A percentile compares a stretch with the other conserved stretches of the same genome.
These are phyloP conservation scores for Brenthis daphne DNA, from an alignment of 2,888 invertebrate genomes.

Conservation along the genomic window DNA sequence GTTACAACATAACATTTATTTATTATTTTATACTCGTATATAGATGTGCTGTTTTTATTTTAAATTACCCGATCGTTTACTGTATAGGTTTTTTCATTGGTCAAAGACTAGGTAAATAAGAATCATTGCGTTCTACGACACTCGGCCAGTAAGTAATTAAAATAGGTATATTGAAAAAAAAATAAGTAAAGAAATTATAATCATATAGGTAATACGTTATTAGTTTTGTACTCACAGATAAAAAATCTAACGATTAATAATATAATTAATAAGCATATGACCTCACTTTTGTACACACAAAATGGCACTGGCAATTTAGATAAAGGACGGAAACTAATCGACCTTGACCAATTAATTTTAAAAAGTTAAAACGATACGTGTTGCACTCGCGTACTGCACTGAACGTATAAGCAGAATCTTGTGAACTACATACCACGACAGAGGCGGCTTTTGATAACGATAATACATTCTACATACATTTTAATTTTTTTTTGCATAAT, in stretches of 20 bases:
- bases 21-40: background rate
- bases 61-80: too few species aligned
- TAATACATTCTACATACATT: too few species aligned
- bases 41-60: too few species aligned
- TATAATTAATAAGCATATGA: background rate
- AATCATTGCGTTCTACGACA: background rate
- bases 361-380: constrained; percentile 36
- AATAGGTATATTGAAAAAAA: background rate
- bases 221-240: too few species aligned
- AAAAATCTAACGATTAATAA: too few species aligned
- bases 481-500: too few species aligned
- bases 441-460: too few species aligned
- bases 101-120: too few species aligned
- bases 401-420: constrained; percentile 29
- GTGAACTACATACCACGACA: too few species aligned
- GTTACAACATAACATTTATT: background rate
- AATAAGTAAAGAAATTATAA: too few species aligned
- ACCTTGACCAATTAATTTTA: constrained; percentile 25
- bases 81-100: too few species aligned
- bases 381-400: constrained; percentile 37
- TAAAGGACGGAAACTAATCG: constrained; percentile 13
- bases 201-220: too few species aligned
- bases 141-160: background rate
- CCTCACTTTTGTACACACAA: constrained; percentile 9
- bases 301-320: constrained; percentile 11